Conservation (phyloP, 2,888 invertebrate genomes). For the Panzeria rudis region DNA sequence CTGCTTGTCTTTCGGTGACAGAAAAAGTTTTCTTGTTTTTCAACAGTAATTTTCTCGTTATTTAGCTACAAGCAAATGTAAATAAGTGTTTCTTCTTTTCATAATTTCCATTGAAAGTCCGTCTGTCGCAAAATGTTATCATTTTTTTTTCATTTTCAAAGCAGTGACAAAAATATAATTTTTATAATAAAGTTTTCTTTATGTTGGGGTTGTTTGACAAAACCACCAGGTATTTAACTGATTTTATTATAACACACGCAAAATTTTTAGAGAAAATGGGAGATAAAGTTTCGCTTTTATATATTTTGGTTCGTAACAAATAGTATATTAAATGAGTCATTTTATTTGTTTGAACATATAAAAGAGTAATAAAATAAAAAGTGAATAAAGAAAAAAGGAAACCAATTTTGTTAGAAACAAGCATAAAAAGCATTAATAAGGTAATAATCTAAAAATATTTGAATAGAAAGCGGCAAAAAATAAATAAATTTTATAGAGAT, state of each 20-base stretch:
- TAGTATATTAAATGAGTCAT: constrained; percentile 44
- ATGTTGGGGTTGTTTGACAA: constrained; percentile 36
- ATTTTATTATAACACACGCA: constrained; percentile 46
- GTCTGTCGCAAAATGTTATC: not conserved
- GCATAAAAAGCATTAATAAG: not conserved
- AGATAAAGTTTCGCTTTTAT: constrained; percentile 58
- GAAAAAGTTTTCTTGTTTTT: constrained; percentile 60
- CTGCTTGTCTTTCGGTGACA: constrained; percentile 50
- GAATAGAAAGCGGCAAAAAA: too few relatives aligned
- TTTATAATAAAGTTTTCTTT: constrained; percentile 48
- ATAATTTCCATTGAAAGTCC: not conserved
- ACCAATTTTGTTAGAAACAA: not conserved
- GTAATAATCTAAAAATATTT: constrained; percentile 17
- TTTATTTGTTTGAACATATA: constrained; percentile 9
- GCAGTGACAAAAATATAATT: constrained; percentile 44
- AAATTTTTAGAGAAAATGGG: constrained; percentile 15
- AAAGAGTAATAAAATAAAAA: constrained; percentile 19
- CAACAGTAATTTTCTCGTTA: constrained; percentile 70
- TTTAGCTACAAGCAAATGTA: constrained; percentile 66
- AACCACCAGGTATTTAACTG: constrained; percentile 64
- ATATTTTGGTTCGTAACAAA: constrained; percentile 11
- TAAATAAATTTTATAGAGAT: not conserved
- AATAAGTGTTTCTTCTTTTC: constrained; percentile 55
- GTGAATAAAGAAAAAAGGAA: constrained; percentile 9
- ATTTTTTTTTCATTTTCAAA: not conserved